phyloP scores from a whole-genome alignment of 2,797 vertebrate genomes.

The Eulemur albifrons region DNA sequence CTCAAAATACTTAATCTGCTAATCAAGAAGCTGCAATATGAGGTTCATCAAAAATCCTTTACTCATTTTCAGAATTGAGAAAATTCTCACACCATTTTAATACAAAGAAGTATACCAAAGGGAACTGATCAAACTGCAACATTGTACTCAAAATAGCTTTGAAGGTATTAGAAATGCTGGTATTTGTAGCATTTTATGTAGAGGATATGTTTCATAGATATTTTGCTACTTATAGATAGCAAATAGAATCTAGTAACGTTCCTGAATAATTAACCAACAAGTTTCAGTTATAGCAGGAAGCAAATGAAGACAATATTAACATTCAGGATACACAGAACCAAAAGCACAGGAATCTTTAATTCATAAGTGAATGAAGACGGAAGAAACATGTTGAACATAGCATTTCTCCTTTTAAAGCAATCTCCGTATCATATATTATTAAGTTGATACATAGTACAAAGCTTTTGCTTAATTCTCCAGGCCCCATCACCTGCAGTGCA shows the following conservation, averaged over 20 bases:
- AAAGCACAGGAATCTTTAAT: slow-evolving; percentile 44
- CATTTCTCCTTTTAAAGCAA: slow-evolving; percentile 30
- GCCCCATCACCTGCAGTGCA: neutral
- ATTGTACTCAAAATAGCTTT: neutral
- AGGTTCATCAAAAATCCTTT: neutral
- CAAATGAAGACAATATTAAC: slow-evolving; percentile 28
- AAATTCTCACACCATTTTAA: neutral
- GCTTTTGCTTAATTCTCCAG: neutral
- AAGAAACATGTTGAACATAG: slow-evolving; percentile 41
- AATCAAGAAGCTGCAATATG: neutral
- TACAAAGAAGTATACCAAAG: neutral
- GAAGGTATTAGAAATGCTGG: slow-evolving; percentile 2
- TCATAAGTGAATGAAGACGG: neutral
- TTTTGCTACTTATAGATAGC: slow-evolving; percentile 51
- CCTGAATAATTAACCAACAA: slow-evolving; percentile 68
- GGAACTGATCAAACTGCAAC: neutral
- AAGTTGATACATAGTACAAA: neutral
- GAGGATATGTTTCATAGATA: slow-evolving; percentile 59
- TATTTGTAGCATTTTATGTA: slow-evolving; percentile 54
- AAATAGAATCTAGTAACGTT: slow-evolving; percentile 58
- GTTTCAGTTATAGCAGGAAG: slow-evolving; percentile 38
- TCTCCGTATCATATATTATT: slow-evolving; percentile 47
- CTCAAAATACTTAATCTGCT: neutral
- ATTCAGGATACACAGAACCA: slow-evolving; percentile 20
- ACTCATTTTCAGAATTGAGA: neutral